Evolutionary conservation across 2,113 vertebrate species (phyloP).

Genomic region (Corvus moneduloides): DNA sequence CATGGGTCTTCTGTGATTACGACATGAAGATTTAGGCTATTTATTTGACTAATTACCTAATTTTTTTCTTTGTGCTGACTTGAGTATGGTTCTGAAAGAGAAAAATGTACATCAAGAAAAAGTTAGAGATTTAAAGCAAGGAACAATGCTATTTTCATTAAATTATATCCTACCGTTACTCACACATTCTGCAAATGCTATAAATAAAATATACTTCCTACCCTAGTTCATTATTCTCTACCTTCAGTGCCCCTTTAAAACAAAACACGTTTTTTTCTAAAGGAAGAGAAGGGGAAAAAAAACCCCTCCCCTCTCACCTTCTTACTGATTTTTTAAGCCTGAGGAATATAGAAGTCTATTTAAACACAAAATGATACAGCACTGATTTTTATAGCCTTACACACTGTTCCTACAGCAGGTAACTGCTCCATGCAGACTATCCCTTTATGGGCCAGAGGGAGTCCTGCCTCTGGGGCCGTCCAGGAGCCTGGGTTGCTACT

Average conservation of each 20-base stretch:
- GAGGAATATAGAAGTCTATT: neutral
- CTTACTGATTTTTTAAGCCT: neutral
- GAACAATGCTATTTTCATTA: neutral
- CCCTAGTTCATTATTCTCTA: neutral
- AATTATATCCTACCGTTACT: neutral
- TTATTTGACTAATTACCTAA: neutral
- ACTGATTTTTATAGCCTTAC: neutral
- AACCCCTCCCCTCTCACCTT: accelerated
- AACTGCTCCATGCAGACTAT: neutral
- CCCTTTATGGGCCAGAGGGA: neutral
- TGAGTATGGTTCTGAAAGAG: neutral
- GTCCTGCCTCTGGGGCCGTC: neutral
- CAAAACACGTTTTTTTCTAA: neutral
- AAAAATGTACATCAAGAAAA: neutral
- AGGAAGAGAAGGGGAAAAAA: neutral
- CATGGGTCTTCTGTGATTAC: neutral
- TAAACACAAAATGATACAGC: neutral
- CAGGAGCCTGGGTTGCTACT: neutral
- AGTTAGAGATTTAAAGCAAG: neutral
- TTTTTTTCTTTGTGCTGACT: neutral
- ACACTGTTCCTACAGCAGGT: neutral
- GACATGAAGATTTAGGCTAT: neutral
- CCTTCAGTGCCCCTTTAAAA: neutral
- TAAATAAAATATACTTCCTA: neutral
- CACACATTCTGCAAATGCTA: neutral